These are phyloP conservation scores for Xestia sexstrigata DNA, from an alignment of 2,888 invertebrate genomes.

Conservation along the genomic window DNA sequence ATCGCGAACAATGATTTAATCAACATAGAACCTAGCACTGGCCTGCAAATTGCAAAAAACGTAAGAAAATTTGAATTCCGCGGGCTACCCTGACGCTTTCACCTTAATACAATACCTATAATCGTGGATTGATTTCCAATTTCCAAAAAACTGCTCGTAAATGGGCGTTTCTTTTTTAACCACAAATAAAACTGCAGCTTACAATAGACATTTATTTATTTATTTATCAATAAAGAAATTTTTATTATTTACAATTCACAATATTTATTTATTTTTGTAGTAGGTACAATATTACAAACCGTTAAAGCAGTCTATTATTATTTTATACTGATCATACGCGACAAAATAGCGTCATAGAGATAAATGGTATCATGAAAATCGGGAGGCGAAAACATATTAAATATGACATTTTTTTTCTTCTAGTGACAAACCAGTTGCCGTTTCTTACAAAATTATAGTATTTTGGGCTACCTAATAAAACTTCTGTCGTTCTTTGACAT, in stretches of 20 bases:
- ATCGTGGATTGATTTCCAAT: background rate
- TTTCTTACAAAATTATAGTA: background rate
- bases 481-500: background rate
- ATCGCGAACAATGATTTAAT: no score
- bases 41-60: no score
- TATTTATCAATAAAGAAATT: constrained; percentile 66
- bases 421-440: background rate
- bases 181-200: constrained; percentile 31
- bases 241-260: constrained; percentile 65
- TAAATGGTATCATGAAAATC: constrained; percentile 39
- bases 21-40: no score
- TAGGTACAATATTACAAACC: constrained; percentile 53
- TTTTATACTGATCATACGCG: constrained; percentile 45
- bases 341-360: constrained; percentile 29
- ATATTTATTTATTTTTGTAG: constrained; percentile 43
- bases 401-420: background rate
- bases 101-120: no score
- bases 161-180: background rate
- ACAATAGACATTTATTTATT: constrained; percentile 67
- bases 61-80: no score
- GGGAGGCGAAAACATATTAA: constrained; percentile 43
- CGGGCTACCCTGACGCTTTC: no score
- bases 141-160: background rate
- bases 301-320: constrained; percentile 64
- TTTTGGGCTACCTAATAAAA: background rate